A percentile compares a stretch with the other conserved stretches of the same genome.
phyloP scores from a whole-genome alignment of 2,797 vertebrate species.

The Eulemur coronatus region DNA sequence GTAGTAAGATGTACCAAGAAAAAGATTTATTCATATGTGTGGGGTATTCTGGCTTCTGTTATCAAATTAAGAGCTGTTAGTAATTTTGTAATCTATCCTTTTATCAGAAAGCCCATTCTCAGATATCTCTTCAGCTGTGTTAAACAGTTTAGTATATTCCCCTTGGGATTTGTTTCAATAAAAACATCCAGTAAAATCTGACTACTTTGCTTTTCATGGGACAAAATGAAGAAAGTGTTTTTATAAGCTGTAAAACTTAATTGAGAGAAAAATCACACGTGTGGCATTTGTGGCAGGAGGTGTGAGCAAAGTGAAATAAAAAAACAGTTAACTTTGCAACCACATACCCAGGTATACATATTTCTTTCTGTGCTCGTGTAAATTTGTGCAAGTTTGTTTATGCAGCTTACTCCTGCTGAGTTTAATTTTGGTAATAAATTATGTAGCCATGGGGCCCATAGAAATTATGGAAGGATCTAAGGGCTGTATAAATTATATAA shows the following conservation, averaged over 20 bases:
- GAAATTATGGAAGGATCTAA: neutral
- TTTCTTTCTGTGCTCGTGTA: slow-evolving; percentile 11
- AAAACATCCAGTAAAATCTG: slow-evolving; percentile 75
- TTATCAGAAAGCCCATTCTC: slow-evolving; percentile 59
- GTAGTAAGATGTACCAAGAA: neutral
- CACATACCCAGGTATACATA: neutral
- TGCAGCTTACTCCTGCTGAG: neutral
- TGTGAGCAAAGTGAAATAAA: slow-evolving; percentile 19
- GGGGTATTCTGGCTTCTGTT: slow-evolving; percentile 18
- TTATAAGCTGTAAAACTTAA: slow-evolving; percentile 76
- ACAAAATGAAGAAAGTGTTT: slow-evolving; percentile 72
- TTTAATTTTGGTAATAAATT: slow-evolving; percentile 18
- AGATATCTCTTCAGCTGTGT: slow-evolving; percentile 70
- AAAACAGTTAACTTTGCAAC: neutral
- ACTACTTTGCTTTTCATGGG: slow-evolving; percentile 66
- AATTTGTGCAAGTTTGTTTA: slow-evolving; percentile 9
- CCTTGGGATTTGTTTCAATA: slow-evolving; percentile 70
- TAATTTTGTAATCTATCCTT: slow-evolving; percentile 70
- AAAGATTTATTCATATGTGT: slow-evolving; percentile 17
- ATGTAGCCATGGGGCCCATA: neutral
- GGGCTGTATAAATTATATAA: neutral
- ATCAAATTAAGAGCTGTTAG: slow-evolving; percentile 66
- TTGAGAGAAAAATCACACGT: slow-evolving; percentile 57
- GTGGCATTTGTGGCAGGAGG: slow-evolving; percentile 39
- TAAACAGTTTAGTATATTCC: slow-evolving; percentile 66